Evolutionary conservation across 2,888 invertebrate species (phyloP).

Genomic region (Podotricha telesiphe): DNA sequence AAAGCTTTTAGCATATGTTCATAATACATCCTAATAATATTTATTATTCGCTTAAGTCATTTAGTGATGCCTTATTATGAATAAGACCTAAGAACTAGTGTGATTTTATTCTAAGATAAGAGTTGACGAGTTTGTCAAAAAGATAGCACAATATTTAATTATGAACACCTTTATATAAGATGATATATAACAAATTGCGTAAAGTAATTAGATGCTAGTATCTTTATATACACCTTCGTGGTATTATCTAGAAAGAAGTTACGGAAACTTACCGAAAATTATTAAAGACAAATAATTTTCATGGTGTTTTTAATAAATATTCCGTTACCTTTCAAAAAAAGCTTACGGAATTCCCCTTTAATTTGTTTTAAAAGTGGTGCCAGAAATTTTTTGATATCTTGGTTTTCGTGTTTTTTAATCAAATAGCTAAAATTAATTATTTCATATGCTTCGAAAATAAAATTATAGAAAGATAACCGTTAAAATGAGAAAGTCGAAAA

Average conservation of each 20-base stretch:
- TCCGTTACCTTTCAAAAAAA: conserved; percentile 5
- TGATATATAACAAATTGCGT: conserved; percentile 12
- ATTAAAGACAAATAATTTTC: not conserved
- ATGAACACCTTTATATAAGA: conserved; percentile 12
- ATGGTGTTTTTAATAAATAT: conserved; percentile 21
- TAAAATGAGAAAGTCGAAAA: conserved; percentile 32
- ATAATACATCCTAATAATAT: not conserved
- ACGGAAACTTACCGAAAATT: conserved; percentile 1
- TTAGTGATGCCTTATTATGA: not conserved
- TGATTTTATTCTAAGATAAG: conserved; percentile 11
- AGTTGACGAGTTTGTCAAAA: conserved; percentile 20
- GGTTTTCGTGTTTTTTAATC: conserved; percentile 12
- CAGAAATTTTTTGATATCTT: conserved; percentile 11
- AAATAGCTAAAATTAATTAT: not conserved
- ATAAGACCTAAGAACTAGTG: not conserved
- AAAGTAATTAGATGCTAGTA: conserved; percentile 15
- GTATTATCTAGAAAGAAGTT: conserved; percentile 8
- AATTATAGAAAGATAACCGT: conserved; percentile 1
- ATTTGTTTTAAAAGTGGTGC: not conserved
- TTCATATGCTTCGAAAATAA: not conserved
- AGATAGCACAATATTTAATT: conserved; percentile 12
- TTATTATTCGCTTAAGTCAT: conserved; percentile 8
- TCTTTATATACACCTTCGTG: conserved; percentile 1
- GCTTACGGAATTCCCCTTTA: conserved; percentile 12
- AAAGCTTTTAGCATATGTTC: not conserved